Base-by-base conservation (phyloP, 2,888 invertebrate genomes). In the Petrophora chlorosata region DNA sequence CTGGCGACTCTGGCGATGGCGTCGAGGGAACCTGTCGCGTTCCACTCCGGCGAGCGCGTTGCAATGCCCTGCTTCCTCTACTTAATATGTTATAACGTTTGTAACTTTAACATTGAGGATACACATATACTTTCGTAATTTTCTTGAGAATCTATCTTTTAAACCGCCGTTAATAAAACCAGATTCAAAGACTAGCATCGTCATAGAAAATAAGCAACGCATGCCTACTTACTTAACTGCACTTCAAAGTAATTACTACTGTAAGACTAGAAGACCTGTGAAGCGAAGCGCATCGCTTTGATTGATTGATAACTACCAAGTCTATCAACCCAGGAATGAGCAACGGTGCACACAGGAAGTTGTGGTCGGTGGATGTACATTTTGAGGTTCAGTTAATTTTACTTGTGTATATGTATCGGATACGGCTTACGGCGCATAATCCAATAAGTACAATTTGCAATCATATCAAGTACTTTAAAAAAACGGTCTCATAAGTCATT, bases 1-100 rank as follows among this genome's bases (percentile, higher is more conserved):
- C n/a, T n/a, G 30, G 36, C 63, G 79, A 78, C 80, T 81, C 84
- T 78, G 78, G 75, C 52, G 73, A 64, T 53, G 46, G 51, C 61
- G 62, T 56, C 67, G 36, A 65, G 78, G 80, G 84, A 88, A 87
- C 88, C 84, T 79, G 88, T 84, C 79, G 65, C 66, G 87, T 85
- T 82, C 78, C 87, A 82, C 82, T 72, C 74, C 67, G 86, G 60
- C 67, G 34, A 29, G 81, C 80, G 65, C 72, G 58, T 63, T 74
- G 78, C 81, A 77, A 77, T 75, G 75, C 73, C 80, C 78, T 75
- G 73, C 69, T 79, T 79, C 76, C 53, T 45, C 40, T 12, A 30
- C 46, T 42, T 26, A 40, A 45, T 35, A 29, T 30, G 10, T 14
- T 45, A 16, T 25, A 17, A 45, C 52, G 25, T 42, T 26, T 7